Base-by-base conservation (phyloP, 2,888 invertebrate species). In the Esperia sulphurella region DNA sequence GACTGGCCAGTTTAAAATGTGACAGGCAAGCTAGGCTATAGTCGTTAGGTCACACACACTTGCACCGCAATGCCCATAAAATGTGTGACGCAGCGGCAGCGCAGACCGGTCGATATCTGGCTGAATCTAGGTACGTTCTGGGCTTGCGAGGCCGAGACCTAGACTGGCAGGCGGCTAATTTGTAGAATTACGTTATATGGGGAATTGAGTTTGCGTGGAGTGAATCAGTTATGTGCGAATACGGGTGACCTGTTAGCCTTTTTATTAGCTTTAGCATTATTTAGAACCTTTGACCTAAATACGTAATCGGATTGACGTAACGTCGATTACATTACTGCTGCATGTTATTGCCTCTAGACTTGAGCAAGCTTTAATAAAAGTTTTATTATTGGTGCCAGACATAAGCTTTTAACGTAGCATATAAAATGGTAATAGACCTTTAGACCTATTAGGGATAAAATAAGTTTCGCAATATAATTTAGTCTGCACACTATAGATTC, bases 31-130 rank as follows among this genome's bases (percentile, higher is more conserved):
- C n/a, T n/a, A n/a, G n/a, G n/a, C n/a, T n/a, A n/a, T n/a, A n/a
- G n/a, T 42, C 39, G 41, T 40, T 40, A 41, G 6, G 12, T 31
- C 13, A 9, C 8, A 12, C n/a, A 12, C 28, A 21, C n/a, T n/a
- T n/a, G n/a, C 14, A 9, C 44, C 21, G 53, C 54, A 58, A 49
- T 45, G 47, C 50, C 50, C 49, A 54, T 58, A 63, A 62, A 60
- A 50, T 51, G 69, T 67, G 65, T 65, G 50, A 21, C 21, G 21
- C 21, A 21, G 21, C 21, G 21, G 21, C 21, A 2, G 51, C 66
- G 58, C 62, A 59, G 53, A 43, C 47, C 55, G 67, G 78, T 80
- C 79, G 59, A 80, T 79, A 74, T 57, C 56, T 65, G 63, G 51
- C 56, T 65, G 63, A 51, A 68, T 59, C 61, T 71, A 71, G 21